phyloP scores from a whole-genome alignment of 2,888 invertebrate species.

The Fragum whitleyi region DNA sequence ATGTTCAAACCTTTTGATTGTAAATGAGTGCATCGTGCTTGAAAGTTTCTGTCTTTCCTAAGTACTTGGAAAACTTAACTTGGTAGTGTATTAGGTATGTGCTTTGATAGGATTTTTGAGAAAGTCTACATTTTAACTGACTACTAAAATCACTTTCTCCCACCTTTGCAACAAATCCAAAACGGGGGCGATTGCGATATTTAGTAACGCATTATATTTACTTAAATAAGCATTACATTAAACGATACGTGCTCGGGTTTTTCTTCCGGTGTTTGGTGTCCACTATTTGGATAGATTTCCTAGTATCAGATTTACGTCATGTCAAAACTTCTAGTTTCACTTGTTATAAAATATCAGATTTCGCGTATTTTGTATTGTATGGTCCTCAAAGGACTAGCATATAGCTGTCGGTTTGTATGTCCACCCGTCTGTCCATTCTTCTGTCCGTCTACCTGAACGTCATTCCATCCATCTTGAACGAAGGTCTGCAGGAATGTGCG shows the following conservation, averaged over 20 bases:
- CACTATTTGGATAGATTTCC: background rate
- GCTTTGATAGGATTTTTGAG: no score
- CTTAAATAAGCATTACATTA: background rate
- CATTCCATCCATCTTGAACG: background rate
- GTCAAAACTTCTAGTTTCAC: background rate
- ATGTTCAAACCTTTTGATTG: no score
- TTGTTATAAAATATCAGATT: background rate
- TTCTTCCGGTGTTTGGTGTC: constrained; percentile 6
- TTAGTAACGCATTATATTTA: constrained; percentile 14
- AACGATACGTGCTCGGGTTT: background rate
- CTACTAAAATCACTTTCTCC: no score
- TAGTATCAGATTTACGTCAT: background rate
- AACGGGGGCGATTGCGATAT: constrained; percentile 11
- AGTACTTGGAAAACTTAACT: no score
- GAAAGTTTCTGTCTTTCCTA: no score
- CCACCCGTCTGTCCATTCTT: background rate
- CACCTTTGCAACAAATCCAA: no score
- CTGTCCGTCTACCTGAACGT: background rate
- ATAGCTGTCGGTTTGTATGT: background rate
- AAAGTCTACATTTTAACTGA: no score
- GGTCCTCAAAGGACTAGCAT: no score
- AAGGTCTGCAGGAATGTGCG: no score
- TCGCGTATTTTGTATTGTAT: no score
- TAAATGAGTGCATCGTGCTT: no score
- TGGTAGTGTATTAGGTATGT: no score